These are phyloP conservation scores for Limnothrissa miodon DNA, from an alignment of 2,113 vertebrate genomes.

Conservation along the genomic window DNA sequence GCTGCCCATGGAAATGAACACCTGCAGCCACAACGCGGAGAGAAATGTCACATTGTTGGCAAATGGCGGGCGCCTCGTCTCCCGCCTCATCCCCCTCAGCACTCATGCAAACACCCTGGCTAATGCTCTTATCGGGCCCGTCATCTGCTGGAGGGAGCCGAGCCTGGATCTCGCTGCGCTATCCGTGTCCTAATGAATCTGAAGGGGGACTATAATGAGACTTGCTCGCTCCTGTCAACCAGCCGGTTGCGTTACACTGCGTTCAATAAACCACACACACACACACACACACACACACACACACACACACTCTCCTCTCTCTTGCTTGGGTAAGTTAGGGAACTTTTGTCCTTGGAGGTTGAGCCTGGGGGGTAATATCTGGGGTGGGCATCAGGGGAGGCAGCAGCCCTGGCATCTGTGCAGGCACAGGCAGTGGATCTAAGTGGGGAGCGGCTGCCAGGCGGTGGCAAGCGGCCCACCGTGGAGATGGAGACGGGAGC, in stretches of 20 bases:
- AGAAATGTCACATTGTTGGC: slow-evolving; percentile 70
- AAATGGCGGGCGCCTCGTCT: slow-evolving; percentile 51
- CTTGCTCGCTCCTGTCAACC: slow-evolving; percentile 15
- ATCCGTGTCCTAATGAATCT: slow-evolving; percentile 44
- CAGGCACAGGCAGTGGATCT: not conserved
- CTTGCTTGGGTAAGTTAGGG: not conserved
- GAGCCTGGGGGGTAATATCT: not conserved
- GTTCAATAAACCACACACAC: not conserved
- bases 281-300: not conserved
- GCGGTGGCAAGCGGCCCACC: not conserved
- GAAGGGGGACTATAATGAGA: slow-evolving; percentile 29
- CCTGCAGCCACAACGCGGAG: slow-evolving; percentile 27
- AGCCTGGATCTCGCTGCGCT: slow-evolving; percentile 45
- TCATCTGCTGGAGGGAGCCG: slow-evolving; percentile 53
- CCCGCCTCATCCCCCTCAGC: slow-evolving; percentile 33
- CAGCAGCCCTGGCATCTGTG: not conserved
- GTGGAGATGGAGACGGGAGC: not conserved
- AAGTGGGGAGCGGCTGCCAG: not conserved
- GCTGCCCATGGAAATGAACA: slow-evolving; percentile 59
- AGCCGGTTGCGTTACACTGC: not conserved
- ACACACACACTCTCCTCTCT: not conserved
- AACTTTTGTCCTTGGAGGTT: not conserved
- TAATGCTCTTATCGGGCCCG: slow-evolving; percentile 54
- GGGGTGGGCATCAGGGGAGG: not conserved
- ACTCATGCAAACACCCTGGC: slow-evolving; percentile 49